A percentile compares a stretch with the other conserved stretches of the same genome.
Conservation (phyloP, 2,797 vertebrate genomes). For the Luscinia megarhynchos region DNA sequence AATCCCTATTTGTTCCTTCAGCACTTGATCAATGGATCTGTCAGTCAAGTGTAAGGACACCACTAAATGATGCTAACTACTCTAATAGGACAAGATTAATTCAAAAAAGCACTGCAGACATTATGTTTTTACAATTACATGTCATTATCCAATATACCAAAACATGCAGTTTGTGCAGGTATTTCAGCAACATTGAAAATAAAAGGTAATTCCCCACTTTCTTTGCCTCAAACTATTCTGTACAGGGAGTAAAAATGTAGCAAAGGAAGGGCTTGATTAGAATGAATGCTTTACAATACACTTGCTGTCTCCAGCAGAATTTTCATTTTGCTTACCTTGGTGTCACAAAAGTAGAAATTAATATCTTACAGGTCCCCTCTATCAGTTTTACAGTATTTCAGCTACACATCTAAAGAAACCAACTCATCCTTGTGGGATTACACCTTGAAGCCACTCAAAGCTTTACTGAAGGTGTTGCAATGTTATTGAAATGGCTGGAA, state of each 20-base stretch:
- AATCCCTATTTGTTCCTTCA: background rate
- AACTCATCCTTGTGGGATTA: background rate
- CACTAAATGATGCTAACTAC: slow-evolving; percentile 35
- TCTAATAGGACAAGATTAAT: slow-evolving; percentile 8
- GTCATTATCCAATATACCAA: slow-evolving; percentile 32
- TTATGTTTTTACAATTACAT: slow-evolving; percentile 53
- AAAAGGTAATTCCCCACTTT: background rate
- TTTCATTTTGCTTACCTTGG: background rate
- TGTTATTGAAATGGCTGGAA: slow-evolving; percentile 45
- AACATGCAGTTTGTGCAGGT: slow-evolving; percentile 48
- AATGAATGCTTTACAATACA: background rate
- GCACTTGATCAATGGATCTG: background rate
- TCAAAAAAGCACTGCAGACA: slow-evolving; percentile 47
- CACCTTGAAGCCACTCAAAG: background rate
- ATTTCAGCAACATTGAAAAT: slow-evolving; percentile 20
- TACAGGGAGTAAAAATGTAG: background rate
- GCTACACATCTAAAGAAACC: background rate
- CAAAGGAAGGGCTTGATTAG: background rate
- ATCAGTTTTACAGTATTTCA: background rate
- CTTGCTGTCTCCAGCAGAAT: background rate
- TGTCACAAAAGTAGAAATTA: background rate
- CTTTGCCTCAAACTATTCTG: background rate
- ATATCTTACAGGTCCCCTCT: background rate
- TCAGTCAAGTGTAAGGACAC: background rate
- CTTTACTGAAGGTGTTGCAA: background rate